phyloP scores from a whole-genome alignment of 35 echinoderm and acorn worm genomes.

The Apostichopus japonicus region DNA sequence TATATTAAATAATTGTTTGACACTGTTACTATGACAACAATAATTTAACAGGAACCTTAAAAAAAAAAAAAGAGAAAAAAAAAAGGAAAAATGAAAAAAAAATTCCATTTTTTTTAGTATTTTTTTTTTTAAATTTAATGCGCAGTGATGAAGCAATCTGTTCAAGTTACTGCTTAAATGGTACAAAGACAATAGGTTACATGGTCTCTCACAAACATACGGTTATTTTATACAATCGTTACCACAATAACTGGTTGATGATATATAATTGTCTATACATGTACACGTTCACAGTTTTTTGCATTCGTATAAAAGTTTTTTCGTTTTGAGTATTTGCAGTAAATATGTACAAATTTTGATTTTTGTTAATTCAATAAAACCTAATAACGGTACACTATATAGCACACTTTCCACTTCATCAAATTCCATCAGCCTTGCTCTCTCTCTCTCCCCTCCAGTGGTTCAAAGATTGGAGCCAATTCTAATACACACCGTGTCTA shows the following conservation, averaged over 20 bases:
- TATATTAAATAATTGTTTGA: background rate
- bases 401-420: slow-evolving; percentile 5
- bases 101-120: background rate
- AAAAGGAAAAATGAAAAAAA: background rate
- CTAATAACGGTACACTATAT: slow-evolving; percentile 35
- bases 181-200: slow-evolving; percentile 30
- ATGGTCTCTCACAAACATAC: slow-evolving; percentile 44
- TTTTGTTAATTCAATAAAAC: slow-evolving; percentile 43
- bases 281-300: slow-evolving; percentile 25
- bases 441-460: background rate
- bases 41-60: background rate
- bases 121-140: background rate
- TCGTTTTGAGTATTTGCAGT: slow-evolving; percentile 42
- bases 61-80: background rate
- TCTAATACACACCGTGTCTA: no score
- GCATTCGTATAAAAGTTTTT: slow-evolving; percentile 42
- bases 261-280: slow-evolving; percentile 40
- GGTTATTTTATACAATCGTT: slow-evolving; percentile 34
- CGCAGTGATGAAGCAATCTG: slow-evolving; percentile 6
- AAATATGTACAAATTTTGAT: slow-evolving; percentile 26
- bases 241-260: slow-evolving; percentile 31
- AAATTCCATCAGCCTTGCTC: background rate
- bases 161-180: slow-evolving; percentile 10
- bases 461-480: no score
- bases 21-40: background rate